These are phyloP conservation scores for Tenebrio molitor DNA, from an alignment of 1,140 invertebrate species.

Conservation along the genomic window DNA sequence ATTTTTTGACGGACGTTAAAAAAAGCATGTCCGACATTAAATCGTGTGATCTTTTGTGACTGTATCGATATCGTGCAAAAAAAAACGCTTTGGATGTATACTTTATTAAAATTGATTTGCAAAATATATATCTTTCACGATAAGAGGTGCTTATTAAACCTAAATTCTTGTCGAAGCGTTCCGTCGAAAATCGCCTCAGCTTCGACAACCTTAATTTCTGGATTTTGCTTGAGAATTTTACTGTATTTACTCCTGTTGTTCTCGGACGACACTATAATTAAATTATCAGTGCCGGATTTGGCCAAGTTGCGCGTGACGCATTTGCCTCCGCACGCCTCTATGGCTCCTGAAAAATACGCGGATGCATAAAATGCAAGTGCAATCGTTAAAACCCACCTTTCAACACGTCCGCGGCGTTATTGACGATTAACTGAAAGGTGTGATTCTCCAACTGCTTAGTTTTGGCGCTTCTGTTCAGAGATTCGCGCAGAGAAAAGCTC, in stretches of 20 bases:
- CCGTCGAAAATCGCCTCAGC: slow-evolving; percentile 68
- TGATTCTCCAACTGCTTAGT: slow-evolving; percentile 59
- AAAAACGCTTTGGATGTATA: too few species aligned
- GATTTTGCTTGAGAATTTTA: slow-evolving; percentile 60
- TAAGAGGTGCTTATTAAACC: slow-evolving; percentile 58
- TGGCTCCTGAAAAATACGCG: slow-evolving; percentile 57
- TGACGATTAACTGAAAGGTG: slow-evolving; percentile 56
- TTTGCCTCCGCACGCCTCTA: slow-evolving; percentile 63
- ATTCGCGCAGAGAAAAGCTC: slow-evolving; percentile 66
- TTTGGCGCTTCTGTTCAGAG: slow-evolving; percentile 58
- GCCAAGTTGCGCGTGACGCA: slow-evolving; percentile 54
- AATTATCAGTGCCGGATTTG: slow-evolving; percentile 51
- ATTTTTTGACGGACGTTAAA: too few species aligned
- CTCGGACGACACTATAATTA: slow-evolving; percentile 57
- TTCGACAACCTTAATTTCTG: slow-evolving; percentile 64
- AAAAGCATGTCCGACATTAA: too few species aligned
- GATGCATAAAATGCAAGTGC: slow-evolving; percentile 5
- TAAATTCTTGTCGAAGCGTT: slow-evolving; percentile 67
- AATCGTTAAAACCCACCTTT: slow-evolving; percentile 58
- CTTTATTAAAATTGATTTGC: too few species aligned
- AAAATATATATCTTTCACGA: background rate
- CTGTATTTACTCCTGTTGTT: slow-evolving; percentile 60
- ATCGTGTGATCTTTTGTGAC: too few species aligned
- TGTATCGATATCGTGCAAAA: too few species aligned
- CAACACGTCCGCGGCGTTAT: slow-evolving; percentile 58